A percentile compares a stretch with the other conserved stretches of the same genome.
Conservation (phyloP, 1,140 invertebrate genomes). For the Brachionus rubens region DNA sequence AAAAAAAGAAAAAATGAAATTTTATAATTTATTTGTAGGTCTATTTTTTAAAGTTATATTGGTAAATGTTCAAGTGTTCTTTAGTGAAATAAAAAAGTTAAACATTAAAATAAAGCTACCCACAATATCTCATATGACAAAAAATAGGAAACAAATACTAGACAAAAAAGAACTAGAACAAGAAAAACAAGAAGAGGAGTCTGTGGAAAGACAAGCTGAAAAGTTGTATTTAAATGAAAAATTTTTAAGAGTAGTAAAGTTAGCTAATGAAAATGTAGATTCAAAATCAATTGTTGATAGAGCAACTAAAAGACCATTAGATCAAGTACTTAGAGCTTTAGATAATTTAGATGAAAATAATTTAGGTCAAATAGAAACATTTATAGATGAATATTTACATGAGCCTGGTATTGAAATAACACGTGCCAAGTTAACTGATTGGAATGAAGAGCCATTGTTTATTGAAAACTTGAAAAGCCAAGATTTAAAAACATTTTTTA, state of each 20-base stretch:
- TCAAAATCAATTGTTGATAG: slow-evolving; percentile 43
- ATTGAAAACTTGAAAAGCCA: background rate
- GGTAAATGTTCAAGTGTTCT: background rate
- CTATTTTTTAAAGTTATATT: background rate
- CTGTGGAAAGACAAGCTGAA: background rate
- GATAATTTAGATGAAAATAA: slow-evolving; percentile 14
- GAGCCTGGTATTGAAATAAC: slow-evolving; percentile 31
- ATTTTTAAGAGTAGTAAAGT: slow-evolving; percentile 35
- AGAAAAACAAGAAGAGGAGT: background rate
- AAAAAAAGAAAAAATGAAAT: background rate
- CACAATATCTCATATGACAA: too few species aligned
- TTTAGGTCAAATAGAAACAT: slow-evolving; percentile 2
- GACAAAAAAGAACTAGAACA: background rate
- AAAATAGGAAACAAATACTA: background rate
- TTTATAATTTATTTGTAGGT: slow-evolving; percentile 3
- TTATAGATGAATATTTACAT: slow-evolving; percentile 29
- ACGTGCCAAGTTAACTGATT: slow-evolving; percentile 6
- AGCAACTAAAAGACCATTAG: slow-evolving; percentile 18
- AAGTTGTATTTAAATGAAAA: slow-evolving; percentile 41
- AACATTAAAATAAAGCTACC: background rate
- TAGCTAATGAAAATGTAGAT: slow-evolving; percentile 35
- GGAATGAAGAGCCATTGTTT: slow-evolving; percentile 6
- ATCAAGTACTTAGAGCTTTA: slow-evolving; percentile 9
- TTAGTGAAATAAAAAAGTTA: background rate
- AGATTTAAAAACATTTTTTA: background rate